These are phyloP conservation scores for Camptogramma bilineatum DNA, from an alignment of 2,888 invertebrate genomes.

Conservation along the genomic window DNA sequence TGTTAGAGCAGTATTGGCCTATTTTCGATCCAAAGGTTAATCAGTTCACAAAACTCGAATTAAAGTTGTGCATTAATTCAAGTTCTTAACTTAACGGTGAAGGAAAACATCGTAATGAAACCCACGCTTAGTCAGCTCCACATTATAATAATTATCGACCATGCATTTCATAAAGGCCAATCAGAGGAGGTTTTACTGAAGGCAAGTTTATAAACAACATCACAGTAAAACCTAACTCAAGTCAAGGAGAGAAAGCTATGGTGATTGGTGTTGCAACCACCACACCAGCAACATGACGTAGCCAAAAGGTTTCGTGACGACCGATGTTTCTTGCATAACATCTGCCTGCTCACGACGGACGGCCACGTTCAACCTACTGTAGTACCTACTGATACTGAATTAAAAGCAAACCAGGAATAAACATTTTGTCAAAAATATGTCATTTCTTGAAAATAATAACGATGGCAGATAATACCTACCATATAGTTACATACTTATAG, in stretches of 20 bases:
- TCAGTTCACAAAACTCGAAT: too few relatives aligned
- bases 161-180: too few relatives aligned
- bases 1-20: too few relatives aligned
- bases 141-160: too few relatives aligned
- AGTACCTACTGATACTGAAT: too few relatives aligned
- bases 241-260: slow-evolving; percentile 73
- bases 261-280: slow-evolving; percentile 73
- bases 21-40: too few relatives aligned
- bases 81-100: too few relatives aligned
- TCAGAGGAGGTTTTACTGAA: not conserved
- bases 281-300: slow-evolving; percentile 58
- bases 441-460: slow-evolving; percentile 7
- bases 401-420: slow-evolving; percentile 21
- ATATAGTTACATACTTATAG: not conserved
- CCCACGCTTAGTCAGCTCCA: too few relatives aligned
- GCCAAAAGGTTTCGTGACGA: slow-evolving; percentile 77
- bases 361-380: slow-evolving; percentile 51
- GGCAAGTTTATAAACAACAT: slow-evolving; percentile 43
- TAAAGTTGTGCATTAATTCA: too few relatives aligned
- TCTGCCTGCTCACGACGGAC: slow-evolving; percentile 53
- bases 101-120: too few relatives aligned
- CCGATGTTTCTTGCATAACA: slow-evolving; percentile 71
- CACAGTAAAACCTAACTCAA: slow-evolving; percentile 52
- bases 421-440: slow-evolving; percentile 16
- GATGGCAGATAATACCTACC: not conserved